Conservation (phyloP, 2,113 vertebrate species). For the Caranx ignobilis region DNA sequence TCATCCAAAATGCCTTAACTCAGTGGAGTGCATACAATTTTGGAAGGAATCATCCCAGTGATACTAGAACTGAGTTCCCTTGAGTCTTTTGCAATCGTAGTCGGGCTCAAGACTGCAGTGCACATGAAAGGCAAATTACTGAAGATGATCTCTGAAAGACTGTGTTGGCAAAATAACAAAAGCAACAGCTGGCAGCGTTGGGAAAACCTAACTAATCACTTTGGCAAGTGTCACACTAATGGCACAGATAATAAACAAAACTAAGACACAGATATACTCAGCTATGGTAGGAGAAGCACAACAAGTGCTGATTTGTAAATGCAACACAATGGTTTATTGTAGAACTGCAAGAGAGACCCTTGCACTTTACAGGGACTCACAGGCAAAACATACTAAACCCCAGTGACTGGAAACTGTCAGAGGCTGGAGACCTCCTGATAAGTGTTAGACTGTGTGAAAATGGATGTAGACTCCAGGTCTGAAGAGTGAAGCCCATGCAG, state of each 20-base stretch:
- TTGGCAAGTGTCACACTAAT: not conserved
- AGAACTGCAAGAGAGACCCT: not conserved
- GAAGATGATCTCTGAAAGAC: slow-evolving; percentile 12
- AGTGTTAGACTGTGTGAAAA: not conserved
- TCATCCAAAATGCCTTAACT: not conserved
- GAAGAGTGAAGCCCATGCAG: too few species aligned
- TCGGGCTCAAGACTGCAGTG: not conserved
- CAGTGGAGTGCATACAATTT: not conserved
- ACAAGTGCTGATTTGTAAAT: not conserved
- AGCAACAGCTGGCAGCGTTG: not conserved
- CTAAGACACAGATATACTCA: not conserved
- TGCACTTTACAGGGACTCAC: not conserved
- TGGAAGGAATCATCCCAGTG: not conserved
- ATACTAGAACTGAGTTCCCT: not conserved
- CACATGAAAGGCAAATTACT: not conserved
- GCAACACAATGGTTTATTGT: not conserved
- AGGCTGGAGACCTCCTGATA: not conserved
- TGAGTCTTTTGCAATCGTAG: not conserved
- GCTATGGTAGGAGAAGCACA: not conserved
- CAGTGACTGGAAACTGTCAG: not conserved
- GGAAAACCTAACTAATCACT: not conserved
- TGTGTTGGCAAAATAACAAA: slow-evolving; percentile 1
- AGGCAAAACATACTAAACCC: not conserved
- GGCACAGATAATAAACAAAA: not conserved
- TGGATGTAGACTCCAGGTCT: too few species aligned